phyloP scores from a whole-genome alignment of 2,797 vertebrate genomes.

The Sandelia bainsii region DNA sequence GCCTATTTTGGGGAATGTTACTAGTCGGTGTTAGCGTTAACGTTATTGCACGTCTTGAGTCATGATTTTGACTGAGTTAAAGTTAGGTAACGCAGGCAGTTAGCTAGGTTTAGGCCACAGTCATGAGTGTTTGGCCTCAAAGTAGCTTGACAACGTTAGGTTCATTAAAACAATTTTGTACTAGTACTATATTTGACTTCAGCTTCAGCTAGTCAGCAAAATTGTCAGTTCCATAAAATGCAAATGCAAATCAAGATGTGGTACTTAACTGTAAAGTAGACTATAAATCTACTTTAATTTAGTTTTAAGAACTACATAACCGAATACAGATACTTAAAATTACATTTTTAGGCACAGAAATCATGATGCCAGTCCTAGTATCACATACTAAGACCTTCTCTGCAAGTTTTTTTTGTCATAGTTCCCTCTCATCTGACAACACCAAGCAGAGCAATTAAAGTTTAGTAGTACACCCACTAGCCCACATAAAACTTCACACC shows the following conservation, averaged over 20 bases:
- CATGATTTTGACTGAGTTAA: slow-evolving; percentile 1
- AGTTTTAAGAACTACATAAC: not conserved
- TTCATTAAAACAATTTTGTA: slow-evolving; percentile 44
- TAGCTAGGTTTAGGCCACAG: slow-evolving; percentile 64
- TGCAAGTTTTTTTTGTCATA: not conserved
- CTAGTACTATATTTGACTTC: not conserved
- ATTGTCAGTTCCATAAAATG: too few relatives aligned
- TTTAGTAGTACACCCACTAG: slow-evolving; percentile 5
- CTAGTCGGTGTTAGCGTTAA: not conserved
- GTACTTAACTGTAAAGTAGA: too few relatives aligned
- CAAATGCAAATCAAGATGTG: too few relatives aligned
- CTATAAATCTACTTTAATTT: not conserved
- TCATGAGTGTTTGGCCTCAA: slow-evolving; percentile 56
- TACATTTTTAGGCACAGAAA: not conserved
- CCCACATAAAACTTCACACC: slow-evolving; percentile 7
- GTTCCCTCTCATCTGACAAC: not conserved
- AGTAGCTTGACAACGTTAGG: slow-evolving; percentile 47
- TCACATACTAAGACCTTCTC: not conserved
- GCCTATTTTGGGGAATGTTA: not conserved
- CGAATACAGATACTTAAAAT: not conserved
- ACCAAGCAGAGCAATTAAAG: not conserved
- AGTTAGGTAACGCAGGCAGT: slow-evolving; percentile 60
- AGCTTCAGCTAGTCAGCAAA: too few relatives aligned
- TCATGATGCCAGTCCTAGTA: not conserved
- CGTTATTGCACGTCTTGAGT: slow-evolving; percentile 4